Evolutionary conservation across 2,888 invertebrate genomes (phyloP), one percentile per base, ranked within the genome.

Genomic region (Ditula angustiorana): DNA sequence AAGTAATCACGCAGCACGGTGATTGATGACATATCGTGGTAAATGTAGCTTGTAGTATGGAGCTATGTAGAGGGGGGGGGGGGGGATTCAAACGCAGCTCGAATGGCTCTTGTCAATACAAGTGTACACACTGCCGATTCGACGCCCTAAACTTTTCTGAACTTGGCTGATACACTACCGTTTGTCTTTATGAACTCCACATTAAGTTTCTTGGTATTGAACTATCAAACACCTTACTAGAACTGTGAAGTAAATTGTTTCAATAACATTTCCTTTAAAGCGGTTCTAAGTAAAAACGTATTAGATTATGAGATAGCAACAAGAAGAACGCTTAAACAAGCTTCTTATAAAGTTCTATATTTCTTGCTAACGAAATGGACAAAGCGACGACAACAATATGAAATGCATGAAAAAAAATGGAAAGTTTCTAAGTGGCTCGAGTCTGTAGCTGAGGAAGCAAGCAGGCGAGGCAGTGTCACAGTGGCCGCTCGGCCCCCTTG

Each of bases 391-490:
- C 67, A 72, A 75, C 66, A 75, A 73, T 73, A 74, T 80, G 71
- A 77, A 83, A 77, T 73, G 75, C 68, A 69, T 70, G 69, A 66
- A 74, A 73, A 78, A 80, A 83, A 79, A 71, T 69, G 61, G 63
- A 67, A 82, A 84, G 75, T 83, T 84, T 79, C 67, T 56, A 79
- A 85, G 79, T 81, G 78, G 74, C 74, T 76, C 62, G 69, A n/a
- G n/a, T n/a, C n/a, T n/a, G 74, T 72, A 69, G 72, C 73, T 74
- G 73, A 68, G 66, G 70, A 28, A 52, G 35, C 30, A 28, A 52
- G 35, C 30, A 70, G 67, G 74, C 74, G 75, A 78, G 76, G 72
- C 75, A 71, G 77, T 78, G 76, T 78, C 78, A 76, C 71, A 71
- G 73, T 69, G 75, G 71, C 74, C 77, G 41, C 10, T 72, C 62